Conservation (phyloP, 1,140 invertebrate species). For the Ceratosolen solmsi region DNA sequence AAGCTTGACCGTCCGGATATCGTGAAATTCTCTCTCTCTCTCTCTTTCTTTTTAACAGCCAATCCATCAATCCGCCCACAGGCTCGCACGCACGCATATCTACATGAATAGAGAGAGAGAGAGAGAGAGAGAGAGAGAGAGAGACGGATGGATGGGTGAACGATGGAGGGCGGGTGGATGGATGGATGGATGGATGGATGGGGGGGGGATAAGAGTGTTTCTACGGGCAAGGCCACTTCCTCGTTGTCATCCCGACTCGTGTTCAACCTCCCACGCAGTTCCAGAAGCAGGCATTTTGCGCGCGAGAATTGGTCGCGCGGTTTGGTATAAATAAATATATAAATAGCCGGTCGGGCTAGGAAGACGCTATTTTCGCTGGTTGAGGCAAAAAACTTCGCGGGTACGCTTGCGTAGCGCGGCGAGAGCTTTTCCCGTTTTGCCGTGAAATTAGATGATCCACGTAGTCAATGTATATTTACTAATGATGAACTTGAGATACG, state of each 20-base stretch:
- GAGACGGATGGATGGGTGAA: background rate
- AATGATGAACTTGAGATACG: slow-evolving; percentile 43
- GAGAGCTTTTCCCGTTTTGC: slow-evolving; percentile 11
- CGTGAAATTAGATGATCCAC: background rate
- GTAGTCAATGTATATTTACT: background rate
- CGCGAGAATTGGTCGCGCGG: slow-evolving; percentile 21
- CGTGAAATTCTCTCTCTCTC: too few species aligned
- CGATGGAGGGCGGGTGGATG: too few species aligned
- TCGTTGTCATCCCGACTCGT: slow-evolving; percentile 36
- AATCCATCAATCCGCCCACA: too few species aligned
- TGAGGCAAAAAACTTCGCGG: background rate
- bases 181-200: too few species aligned
- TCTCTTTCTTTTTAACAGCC: too few species aligned
- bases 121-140: background rate
- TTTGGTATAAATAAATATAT: slow-evolving; percentile 38
- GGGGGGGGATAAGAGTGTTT: too few species aligned
- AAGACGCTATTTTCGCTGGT: slow-evolving; percentile 21
- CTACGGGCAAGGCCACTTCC: slow-evolving; percentile 41
- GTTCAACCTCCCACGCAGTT: slow-evolving; percentile 20
- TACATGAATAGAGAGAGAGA: background rate
- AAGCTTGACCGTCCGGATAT: background rate
- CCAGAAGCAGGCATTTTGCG: background rate
- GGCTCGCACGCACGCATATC: too few species aligned
- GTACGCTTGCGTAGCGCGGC: background rate
- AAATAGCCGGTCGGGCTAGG: slow-evolving; percentile 35